phyloP scores from a whole-genome alignment of 2,113 vertebrate species.

The Mustelus asterias region DNA sequence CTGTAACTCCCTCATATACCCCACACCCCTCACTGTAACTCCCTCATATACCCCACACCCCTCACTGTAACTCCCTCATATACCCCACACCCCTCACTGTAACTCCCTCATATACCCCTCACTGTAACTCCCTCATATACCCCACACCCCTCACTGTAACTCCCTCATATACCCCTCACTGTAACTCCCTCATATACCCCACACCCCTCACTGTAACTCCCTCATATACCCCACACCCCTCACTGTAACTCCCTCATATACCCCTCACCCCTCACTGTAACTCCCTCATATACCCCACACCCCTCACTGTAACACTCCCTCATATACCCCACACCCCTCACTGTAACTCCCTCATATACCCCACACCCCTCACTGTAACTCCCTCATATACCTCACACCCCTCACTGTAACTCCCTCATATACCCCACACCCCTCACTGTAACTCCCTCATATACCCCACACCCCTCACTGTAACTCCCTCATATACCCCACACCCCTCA shows the following conservation, averaged over 20 bases:
- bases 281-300: neutral
- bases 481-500: neutral
- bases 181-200: neutral
- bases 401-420: neutral
- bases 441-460: neutral
- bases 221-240: neutral
- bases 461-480: neutral
- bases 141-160: neutral
- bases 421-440: neutral
- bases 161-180: neutral
- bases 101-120: neutral
- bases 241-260: neutral
- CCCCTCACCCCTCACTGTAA: neutral
- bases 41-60: neutral
- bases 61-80: neutral
- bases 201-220: neutral
- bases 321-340: neutral
- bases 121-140: too few species aligned
- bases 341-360: neutral
- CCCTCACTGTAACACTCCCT: neutral
- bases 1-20: neutral
- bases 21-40: neutral
- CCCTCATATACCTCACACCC: neutral
- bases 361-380: neutral
- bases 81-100: neutral